Conservation (phyloP, 2,888 invertebrate genomes). For the Tiliacea aurago region DNA sequence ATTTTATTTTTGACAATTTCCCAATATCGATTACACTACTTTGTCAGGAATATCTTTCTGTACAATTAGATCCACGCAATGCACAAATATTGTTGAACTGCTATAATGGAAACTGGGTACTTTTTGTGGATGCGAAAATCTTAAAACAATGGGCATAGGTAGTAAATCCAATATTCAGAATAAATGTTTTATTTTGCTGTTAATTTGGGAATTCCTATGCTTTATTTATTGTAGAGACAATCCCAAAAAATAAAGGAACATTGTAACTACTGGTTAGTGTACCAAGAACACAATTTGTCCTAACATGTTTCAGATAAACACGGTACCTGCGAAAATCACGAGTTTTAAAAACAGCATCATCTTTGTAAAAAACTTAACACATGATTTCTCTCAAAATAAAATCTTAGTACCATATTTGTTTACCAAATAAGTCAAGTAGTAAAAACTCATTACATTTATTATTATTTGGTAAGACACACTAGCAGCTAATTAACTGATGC, state of each 20-base stretch:
- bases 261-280: background rate
- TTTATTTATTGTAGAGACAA: background rate
- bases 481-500: too few relatives aligned
- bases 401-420: slow-evolving; percentile 22
- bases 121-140: background rate
- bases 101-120: background rate
- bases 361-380: background rate
- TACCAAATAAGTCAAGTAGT: slow-evolving; percentile 9
- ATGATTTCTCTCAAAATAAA: slow-evolving; percentile 20
- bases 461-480: too few relatives aligned
- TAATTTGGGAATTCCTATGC: slow-evolving; percentile 5
- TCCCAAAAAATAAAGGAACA: background rate
- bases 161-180: background rate
- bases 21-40: background rate
- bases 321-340: background rate
- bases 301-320: slow-evolving; percentile 20
- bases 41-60: background rate
- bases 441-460: background rate
- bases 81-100: background rate
- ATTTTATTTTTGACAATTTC: slow-evolving; percentile 16
- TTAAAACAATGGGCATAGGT: background rate
- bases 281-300: background rate
- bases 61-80: background rate
- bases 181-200: slow-evolving; percentile 7
- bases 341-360: slow-evolving; percentile 5